Evolutionary conservation across 2,888 invertebrate genomes (phyloP), one percentile per base, ranked within the genome.

Genomic region (Bibio marci): DNA sequence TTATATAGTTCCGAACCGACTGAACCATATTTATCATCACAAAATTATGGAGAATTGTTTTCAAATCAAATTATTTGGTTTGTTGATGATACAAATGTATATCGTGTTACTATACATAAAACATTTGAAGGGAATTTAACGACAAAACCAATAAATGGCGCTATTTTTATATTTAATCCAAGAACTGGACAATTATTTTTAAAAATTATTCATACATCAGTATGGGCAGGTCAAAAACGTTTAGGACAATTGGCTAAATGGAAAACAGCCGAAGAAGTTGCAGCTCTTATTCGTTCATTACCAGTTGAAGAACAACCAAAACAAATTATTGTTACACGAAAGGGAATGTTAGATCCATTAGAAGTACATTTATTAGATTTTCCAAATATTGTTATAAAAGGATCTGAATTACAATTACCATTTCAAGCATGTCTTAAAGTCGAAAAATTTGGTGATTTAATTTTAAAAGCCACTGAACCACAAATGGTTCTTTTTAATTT

Each of bases 1-100:
- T 68, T 99, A 36, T 99, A 98, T 64, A 94, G 94, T 1, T 95
- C 95, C 0, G 98, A 98, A 59, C 98, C 98, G 0, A 99, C 98
- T 3, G 98, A 99, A 60, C 98, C 98, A 0, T 99, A 98, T 55
- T 70, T 99, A 22, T 95, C 95, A 41, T 94, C 94, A 39, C 98
- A 99, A 66, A 99, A 98, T 67, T 99, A 99, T 52, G 97, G 98
- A 47, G 98, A 98, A 62, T 66, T 99, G 37, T 98, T 99, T 70
- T 94, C 92, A n/a, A 99, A 98, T 65, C 98, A 98, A 65, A 99
- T 99, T 54, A 99, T 99, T 64, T 98, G 98, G 98, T 98, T 98
- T 63, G 97, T 98, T 11, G 98, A 98, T 56, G 98, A 99, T 59
- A 99, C 98, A 0, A 98, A 98, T 59, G 98, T 99, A 19, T 98